Percentiles rank a stretch among this genome's conserved stretches.
phyloP scores from a whole-genome alignment of 2,113 vertebrate genomes.

The Conger conger region DNA sequence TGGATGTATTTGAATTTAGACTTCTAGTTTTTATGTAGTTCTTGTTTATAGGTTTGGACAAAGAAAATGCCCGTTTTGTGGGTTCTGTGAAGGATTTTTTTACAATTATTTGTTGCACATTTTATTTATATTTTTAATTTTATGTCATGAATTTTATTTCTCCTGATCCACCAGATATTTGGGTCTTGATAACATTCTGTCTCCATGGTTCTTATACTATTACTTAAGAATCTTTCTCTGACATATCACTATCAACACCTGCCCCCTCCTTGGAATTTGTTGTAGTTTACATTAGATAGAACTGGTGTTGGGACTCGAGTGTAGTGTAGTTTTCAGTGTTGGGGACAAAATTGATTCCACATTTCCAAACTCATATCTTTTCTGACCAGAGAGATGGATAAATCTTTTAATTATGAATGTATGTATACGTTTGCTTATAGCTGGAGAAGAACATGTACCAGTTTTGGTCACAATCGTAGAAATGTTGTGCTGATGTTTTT shows the following conservation, averaged over 20 bases:
- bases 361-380: not conserved
- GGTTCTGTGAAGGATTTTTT: not conserved
- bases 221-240: not conserved
- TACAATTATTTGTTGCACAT: not conserved
- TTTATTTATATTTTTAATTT: not conserved
- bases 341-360: conserved; percentile 91
- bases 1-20: not conserved
- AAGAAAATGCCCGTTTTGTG: not conserved
- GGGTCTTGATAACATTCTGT: not conserved
- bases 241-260: not conserved
- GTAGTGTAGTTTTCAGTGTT: conserved; percentile 60
- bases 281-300: conserved; percentile 4
- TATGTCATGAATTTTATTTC: not conserved
- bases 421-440: not conserved
- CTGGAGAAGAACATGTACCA: not conserved
- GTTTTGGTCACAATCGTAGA: not conserved
- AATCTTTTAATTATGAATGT: not conserved
- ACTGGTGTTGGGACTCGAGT: not conserved
- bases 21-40: not conserved
- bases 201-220: not conserved
- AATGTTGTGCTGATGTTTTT: not conserved
- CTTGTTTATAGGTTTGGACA: not conserved
- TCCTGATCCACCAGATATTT: not conserved
- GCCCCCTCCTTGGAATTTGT: not conserved
- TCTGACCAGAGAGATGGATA: not conserved